A percentile compares a stretch with the other conserved stretches of the same genome.
These are phyloP conservation scores for Cerastis rubricosa DNA, from an alignment of 2,888 invertebrate genomes.

Conservation along the genomic window DNA sequence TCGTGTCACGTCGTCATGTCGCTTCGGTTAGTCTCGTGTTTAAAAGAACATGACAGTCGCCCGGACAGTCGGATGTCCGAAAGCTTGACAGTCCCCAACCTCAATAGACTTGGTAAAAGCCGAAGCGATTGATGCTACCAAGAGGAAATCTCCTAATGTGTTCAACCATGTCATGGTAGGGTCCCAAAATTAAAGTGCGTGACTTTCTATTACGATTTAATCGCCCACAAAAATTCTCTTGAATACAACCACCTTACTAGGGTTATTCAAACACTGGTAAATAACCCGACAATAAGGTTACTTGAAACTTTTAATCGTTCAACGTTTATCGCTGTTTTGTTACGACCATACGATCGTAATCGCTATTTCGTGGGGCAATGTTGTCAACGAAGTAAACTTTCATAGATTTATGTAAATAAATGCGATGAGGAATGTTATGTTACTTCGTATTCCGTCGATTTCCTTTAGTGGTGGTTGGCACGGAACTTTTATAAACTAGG, in stretches of 20 bases:
- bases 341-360: constrained; percentile 69
- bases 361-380: constrained; percentile 41
- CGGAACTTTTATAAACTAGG: constrained; percentile 34
- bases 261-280: constrained; percentile 75
- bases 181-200: constrained; percentile 74
- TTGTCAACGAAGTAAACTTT: constrained; percentile 41
- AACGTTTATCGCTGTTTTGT: constrained; percentile 76
- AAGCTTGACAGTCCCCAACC: constrained; percentile 28
- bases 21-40: background rate
- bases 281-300: constrained; percentile 83
- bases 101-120: constrained; percentile 12
- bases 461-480: constrained; percentile 25
- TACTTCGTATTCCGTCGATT: constrained; percentile 22
- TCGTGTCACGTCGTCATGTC: background rate
- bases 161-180: background rate
- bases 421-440: constrained; percentile 33
- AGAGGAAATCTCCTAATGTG: constrained; percentile 41
- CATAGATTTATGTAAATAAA: constrained; percentile 55
- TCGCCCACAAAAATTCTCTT: constrained; percentile 79
- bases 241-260: constrained; percentile 52
- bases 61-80: constrained; percentile 20
- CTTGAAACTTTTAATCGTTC: constrained; percentile 82
- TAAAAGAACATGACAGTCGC: background rate
- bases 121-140: background rate
- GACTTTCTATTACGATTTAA: constrained; percentile 73